Evolutionary conservation across 1,140 invertebrate genomes (phyloP).

Genomic region (Aphelenchoides avenae): DNA sequence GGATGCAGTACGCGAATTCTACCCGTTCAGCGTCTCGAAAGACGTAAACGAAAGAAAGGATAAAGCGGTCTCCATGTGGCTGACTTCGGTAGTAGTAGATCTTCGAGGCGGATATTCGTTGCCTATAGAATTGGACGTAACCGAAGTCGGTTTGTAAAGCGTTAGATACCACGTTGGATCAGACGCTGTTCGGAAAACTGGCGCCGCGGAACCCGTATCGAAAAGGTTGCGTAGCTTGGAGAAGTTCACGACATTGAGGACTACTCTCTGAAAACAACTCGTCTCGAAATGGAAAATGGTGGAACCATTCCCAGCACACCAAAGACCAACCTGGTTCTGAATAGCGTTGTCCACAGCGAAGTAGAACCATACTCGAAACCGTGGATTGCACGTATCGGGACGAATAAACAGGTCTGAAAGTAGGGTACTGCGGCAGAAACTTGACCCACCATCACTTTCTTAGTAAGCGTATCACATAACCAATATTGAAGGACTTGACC

Average conservation of each 20-base stretch:
- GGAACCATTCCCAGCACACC: constrained; percentile 61
- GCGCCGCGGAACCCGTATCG: constrained; percentile 80
- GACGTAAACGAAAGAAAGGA: constrained; percentile 85
- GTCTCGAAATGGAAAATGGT: constrained; percentile 24
- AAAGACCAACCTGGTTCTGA: constrained; percentile 68
- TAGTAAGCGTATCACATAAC: too few relatives aligned
- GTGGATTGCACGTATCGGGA: constrained; percentile 89
- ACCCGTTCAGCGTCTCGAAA: constrained; percentile 86
- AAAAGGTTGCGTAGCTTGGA: constrained; percentile 85
- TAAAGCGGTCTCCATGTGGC: constrained; percentile 82
- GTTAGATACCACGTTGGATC: constrained; percentile 29
- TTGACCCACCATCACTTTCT: too few relatives aligned
- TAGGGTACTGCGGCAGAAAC: too few relatives aligned
- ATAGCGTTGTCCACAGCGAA: constrained; percentile 95
- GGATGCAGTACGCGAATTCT: constrained; percentile 84
- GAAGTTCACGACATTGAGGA: constrained; percentile 95
- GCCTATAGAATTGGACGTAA: constrained; percentile 65
- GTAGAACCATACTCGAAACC: constrained; percentile 87
- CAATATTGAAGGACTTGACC: too few relatives aligned
- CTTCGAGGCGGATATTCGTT: constrained; percentile 74
- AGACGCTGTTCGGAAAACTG: constrained; percentile 66
- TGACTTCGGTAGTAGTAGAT: constrained; percentile 88
- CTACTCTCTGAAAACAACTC: constrained; percentile 80
- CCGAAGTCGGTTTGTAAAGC: neutral
- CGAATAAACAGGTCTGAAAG: constrained; percentile 89